Evolutionary conservation across 2,113 vertebrate species (phyloP).

Genomic region (Muscicapa adusta): DNA sequence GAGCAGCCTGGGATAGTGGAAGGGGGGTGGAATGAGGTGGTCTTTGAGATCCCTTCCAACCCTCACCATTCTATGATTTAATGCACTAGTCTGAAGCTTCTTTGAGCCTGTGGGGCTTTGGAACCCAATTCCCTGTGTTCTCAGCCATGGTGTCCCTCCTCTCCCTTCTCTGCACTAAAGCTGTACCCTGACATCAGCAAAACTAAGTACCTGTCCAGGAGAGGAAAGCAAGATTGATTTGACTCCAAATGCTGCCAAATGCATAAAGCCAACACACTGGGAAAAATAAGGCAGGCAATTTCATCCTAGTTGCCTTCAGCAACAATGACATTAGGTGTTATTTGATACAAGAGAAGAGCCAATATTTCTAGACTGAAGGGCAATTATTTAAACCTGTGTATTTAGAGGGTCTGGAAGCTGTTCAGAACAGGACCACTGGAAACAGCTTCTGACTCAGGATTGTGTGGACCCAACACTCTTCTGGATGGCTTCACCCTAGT

Average conservation of each 20-base stretch:
- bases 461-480: not conserved
- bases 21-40: accelerated
- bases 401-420: not conserved
- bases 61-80: not conserved
- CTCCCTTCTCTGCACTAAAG: not conserved
- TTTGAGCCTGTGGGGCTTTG: not conserved
- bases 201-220: not conserved
- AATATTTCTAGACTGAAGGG: not conserved
- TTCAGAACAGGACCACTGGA: not conserved
- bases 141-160: not conserved
- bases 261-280: not conserved
- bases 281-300: slow-evolving; percentile 14
- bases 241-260: slow-evolving; percentile 16
- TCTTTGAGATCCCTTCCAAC: not conserved
- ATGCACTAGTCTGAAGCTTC: not conserved
- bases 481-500: not conserved
- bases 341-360: not conserved
- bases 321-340: not conserved
- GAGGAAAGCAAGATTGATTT: slow-evolving; percentile 17
- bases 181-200: not conserved
- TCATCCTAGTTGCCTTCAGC: not conserved
- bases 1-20: not conserved
- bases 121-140: accelerated
- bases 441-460: not conserved
- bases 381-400: not conserved